phyloP scores from a whole-genome alignment of 2,113 vertebrate genomes.

The Sminthopsis crassicaudata region DNA sequence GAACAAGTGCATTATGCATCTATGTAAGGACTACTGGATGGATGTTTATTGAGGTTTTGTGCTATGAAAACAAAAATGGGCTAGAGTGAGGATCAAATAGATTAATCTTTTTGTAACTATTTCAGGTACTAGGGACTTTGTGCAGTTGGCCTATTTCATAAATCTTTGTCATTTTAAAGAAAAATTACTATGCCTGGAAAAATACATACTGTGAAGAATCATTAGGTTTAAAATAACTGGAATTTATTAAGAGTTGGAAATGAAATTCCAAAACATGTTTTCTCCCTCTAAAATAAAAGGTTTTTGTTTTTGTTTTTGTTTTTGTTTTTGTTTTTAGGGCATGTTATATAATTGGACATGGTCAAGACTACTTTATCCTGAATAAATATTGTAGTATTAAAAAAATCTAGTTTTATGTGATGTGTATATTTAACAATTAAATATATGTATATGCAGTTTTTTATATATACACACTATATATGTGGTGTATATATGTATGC shows the following conservation, averaged over 20 bases:
- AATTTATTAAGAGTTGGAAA: constrained; percentile 18
- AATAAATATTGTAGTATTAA: constrained; percentile 48
- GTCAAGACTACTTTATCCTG: constrained; percentile 28
- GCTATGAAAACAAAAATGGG: constrained; percentile 30
- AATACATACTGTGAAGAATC: background rate
- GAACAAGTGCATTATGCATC: background rate
- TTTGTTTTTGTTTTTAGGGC: too few relatives aligned
- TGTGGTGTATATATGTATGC: background rate
- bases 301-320: too few relatives aligned
- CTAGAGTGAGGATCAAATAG: background rate
- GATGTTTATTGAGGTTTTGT: constrained; percentile 29
- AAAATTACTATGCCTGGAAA: background rate
- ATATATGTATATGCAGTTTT: background rate
- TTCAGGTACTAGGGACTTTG: constrained; percentile 19
- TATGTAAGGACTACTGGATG: constrained; percentile 7
- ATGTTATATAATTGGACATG: constrained; percentile 24
- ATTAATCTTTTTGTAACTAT: background rate
- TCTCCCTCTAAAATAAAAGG: constrained; percentile 18
- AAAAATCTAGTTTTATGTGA: constrained; percentile 48
- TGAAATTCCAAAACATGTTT: constrained; percentile 2
- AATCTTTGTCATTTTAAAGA: constrained; percentile 36
- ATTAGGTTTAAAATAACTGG: background rate
- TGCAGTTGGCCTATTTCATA: constrained; percentile 30
- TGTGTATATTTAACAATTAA: constrained; percentile 20
- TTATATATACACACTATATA: background rate